Evolutionary conservation across 2,888 invertebrate species (phyloP), one percentile per base, ranked within the genome.

Genomic region (Diplazon laetatorius): DNA sequence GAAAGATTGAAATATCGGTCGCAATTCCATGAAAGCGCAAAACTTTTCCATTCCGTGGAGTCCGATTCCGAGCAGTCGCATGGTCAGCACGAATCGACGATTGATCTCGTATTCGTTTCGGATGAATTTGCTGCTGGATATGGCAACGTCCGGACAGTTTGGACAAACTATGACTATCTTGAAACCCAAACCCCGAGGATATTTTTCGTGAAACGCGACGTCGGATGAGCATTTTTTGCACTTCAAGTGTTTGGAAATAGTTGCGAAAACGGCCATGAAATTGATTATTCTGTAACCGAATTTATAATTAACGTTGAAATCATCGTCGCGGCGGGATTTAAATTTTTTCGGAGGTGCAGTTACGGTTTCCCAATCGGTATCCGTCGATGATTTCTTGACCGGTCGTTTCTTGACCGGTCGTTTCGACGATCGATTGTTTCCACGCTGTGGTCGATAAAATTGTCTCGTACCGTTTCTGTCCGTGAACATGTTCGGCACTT

Each of bases 111-210:
- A 83, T 20, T 48, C 81, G n/a, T 71, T 78, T 22, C 57, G 59
- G 12, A 77, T 70, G 14, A 22, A 78, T 55, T 62, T 62, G 74
- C 69, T 46, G 44, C 70, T 76, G 48, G 80, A 72, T 57, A 83
- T 82, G 25, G 52, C 75, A 57, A 72, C 68, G 55, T 74, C 52
- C 6, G 66, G 73, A 63, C 80, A 83, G 46, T 76, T 78, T 44
- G 77, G 69, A 48, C 83, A 82, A 77, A 65, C 69, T 46, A 82
- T 76, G 20, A 80, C 66, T 57, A 83, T 78, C 82, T 82, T 82
- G 71, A 83, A 82, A 12, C 77, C 83, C 25, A 83, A 80, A 60
- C 81, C 81, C 6, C 80, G 79, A 44, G 71, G 57, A 62, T 69
- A 55, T 77, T 48, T 76, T 70, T 80, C 80, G 22, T 16, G 65